phyloP scores from a whole-genome alignment of 2,113 vertebrate genomes.

The Dromiciops gliroides region DNA sequence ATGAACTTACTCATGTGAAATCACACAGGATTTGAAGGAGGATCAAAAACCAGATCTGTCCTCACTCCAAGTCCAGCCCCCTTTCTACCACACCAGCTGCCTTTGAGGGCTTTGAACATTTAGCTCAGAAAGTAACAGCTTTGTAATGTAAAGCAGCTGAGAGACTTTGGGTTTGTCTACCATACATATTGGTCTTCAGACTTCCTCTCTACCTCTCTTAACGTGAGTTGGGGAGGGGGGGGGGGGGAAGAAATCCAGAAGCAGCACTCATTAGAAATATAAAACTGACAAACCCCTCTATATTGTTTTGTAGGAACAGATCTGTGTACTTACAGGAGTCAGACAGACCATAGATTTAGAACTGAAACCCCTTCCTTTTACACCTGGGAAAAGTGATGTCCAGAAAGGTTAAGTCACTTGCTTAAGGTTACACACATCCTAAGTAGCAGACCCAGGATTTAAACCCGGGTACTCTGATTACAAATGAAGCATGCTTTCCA shows the following conservation, averaged over 20 bases:
- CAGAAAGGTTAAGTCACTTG: not conserved
- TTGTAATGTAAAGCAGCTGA: not conserved
- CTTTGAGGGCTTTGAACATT: not conserved
- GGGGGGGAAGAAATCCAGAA: not conserved
- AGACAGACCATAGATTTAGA: not conserved
- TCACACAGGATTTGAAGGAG: not conserved
- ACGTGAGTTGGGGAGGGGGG: too few relatives aligned
- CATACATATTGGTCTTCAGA: not conserved
- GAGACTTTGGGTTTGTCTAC: not conserved
- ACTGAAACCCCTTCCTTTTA: not conserved
- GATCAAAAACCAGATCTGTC: not conserved
- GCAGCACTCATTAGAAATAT: not conserved
- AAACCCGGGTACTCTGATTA: not conserved
- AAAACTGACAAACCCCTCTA: not conserved
- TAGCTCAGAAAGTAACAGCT: not conserved
- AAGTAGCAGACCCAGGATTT: not conserved
- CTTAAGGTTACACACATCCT: not conserved
- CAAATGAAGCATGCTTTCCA: not conserved
- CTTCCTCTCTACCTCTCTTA: not conserved
- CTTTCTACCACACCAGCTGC: not conserved
- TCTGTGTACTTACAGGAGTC: not conserved
- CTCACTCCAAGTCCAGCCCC: not conserved
- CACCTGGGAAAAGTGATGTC: not conserved
- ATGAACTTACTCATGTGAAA: not conserved
- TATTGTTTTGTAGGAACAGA: not conserved